phyloP scores from a whole-genome alignment of 2,113 vertebrate species.

The Poicephalus meyeri region DNA sequence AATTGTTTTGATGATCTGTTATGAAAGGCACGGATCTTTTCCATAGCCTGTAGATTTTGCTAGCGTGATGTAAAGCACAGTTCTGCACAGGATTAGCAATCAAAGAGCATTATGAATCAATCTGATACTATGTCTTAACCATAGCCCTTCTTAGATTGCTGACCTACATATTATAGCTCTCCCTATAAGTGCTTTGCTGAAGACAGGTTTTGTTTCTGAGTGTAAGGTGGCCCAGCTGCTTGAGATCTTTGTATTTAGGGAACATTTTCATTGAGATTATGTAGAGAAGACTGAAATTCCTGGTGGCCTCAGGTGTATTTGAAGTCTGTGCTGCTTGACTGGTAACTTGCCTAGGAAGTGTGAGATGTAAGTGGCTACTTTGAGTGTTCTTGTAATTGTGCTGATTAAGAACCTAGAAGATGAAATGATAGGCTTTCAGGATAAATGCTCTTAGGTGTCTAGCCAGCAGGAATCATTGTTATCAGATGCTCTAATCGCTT shows the following conservation, averaged over 20 bases:
- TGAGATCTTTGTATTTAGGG: background rate
- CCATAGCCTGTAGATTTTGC: background rate
- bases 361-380: background rate
- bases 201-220: background rate
- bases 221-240: background rate
- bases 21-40: background rate
- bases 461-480: background rate
- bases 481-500: background rate
- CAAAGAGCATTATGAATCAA: constrained; percentile 37
- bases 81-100: constrained; percentile 41
- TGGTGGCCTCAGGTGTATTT: background rate
- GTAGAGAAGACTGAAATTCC: background rate
- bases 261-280: background rate
- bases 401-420: background rate
- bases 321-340: background rate
- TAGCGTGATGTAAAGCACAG: background rate
- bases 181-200: background rate
- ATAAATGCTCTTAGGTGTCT: background rate
- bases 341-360: background rate
- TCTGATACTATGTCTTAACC: constrained; percentile 26
- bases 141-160: background rate
- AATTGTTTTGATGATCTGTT: background rate
- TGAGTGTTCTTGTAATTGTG: background rate
- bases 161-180: constrained; percentile 20
- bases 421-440: background rate